Percentiles rank a stretch among this genome's conserved stretches.
Conservation (phyloP, 1,140 invertebrate genomes). For the Branchinecta lindahli region DNA sequence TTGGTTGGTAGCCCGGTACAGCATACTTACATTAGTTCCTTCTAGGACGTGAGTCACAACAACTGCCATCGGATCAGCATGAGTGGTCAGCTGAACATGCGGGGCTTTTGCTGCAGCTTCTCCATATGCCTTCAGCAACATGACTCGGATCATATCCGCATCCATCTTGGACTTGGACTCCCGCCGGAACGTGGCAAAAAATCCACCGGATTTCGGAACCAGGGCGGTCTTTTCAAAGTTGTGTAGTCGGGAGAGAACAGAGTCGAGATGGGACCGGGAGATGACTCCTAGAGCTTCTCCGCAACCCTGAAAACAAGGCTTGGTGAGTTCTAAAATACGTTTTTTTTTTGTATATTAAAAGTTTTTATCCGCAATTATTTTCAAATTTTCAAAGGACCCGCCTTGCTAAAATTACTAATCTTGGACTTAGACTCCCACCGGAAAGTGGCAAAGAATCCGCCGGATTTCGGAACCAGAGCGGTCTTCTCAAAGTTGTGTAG, state of each 20-base stretch:
- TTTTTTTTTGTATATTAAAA: too few relatives aligned
- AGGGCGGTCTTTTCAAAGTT: background rate
- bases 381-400: too few relatives aligned
- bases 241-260: background rate
- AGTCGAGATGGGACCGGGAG: background rate
- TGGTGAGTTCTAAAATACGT: too few relatives aligned
- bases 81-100: background rate
- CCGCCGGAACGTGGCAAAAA: background rate
- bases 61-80: conserved; percentile 7
- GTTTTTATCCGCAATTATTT: too few relatives aligned
- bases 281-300: background rate
- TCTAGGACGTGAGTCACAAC: background rate
- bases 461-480: background rate
- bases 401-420: background rate
- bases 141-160: background rate
- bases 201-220: background rate
- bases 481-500: background rate
- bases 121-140: background rate
- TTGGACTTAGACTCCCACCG: background rate
- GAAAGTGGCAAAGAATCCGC: background rate
- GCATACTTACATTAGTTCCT: background rate
- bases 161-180: background rate
- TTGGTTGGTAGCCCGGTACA: background rate
- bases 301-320: background rate
- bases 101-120: background rate